phyloP scores from a whole-genome alignment of 2,888 invertebrate genomes.

The Xanthorhoe spadicearia region DNA sequence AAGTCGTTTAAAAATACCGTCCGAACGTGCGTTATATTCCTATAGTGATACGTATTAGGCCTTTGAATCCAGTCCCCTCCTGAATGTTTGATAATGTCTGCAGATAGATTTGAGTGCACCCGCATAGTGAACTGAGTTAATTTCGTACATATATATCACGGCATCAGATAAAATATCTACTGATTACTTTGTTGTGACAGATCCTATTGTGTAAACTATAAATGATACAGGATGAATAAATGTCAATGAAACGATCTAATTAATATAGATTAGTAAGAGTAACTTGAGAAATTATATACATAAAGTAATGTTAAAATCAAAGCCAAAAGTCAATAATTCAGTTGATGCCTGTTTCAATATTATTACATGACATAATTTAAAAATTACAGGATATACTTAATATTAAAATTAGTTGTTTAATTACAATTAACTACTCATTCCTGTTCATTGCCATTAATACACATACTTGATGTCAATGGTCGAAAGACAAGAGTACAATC shows the following conservation, averaged over 20 bases:
- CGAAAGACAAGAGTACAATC: too few relatives aligned
- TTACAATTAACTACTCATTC: too few relatives aligned
- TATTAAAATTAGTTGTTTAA: too few relatives aligned
- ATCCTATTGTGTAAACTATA: constrained; percentile 34
- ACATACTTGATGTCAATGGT: too few relatives aligned
- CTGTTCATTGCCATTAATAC: too few relatives aligned
- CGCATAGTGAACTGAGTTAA: constrained; percentile 70
- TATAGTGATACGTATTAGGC: constrained; percentile 46
- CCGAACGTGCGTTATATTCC: neutral
- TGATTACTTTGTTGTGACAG: constrained; percentile 57
- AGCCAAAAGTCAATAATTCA: too few relatives aligned
- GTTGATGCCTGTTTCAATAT: too few relatives aligned
- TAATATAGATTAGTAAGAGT: neutral
- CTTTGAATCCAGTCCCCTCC: constrained; percentile 58
- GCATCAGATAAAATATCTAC: constrained; percentile 58
- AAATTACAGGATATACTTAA: too few relatives aligned
- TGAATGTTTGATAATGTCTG: constrained; percentile 73
- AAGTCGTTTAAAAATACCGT: too few relatives aligned
- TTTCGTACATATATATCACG: constrained; percentile 61
- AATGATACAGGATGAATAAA: constrained; percentile 31
- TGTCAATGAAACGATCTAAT: neutral
- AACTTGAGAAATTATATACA: neutral
- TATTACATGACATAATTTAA: too few relatives aligned
- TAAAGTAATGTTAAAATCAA: neutral
- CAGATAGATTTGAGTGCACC: constrained; percentile 75